Base-by-base conservation (phyloP, 2,797 vertebrate species). In the Oreortyx pictus region DNA sequence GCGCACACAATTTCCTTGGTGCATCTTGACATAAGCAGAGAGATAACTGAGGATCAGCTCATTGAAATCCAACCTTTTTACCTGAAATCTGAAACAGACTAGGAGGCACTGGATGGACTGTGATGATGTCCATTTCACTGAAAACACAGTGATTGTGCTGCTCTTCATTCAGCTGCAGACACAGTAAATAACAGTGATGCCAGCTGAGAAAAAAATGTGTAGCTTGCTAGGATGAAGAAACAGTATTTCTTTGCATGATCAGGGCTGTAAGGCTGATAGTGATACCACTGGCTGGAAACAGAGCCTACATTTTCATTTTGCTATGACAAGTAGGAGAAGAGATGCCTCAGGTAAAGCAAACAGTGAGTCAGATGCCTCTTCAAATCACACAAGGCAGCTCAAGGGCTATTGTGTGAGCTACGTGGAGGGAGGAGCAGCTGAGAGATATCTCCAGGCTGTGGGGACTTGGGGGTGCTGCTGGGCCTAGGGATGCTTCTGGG, bases 321-420 rank as follows among this genome's bases (percentile, higher is more conserved):
- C 47, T 46, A 2, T 56, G 76, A 86, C 71, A 93, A 71, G 71
- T 9, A 86, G 66, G 56, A 92, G 80, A 62, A 81, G 41, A 47
- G 29, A 75, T 66, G 93, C 79, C 90, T 94, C 62, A 72, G 86
- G 84, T 93, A 81, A 85, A 85, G 70, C 81, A 92, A 75, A 84
- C 35, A 91, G 64, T 82, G 89, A 89, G 46, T 89, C 86, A 93
- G 62, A 80, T 60, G 84, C 79, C 67, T 95, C 59, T 93, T 87
- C 82, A 73, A 49, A 93, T 83, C 76, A 78, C 46, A 59, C 37
- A 50, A 76, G 56, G 47, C 66, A 66, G 59, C 81, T 88, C 60
- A 70, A 33, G 68, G 78, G 35, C 49, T 75, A 9, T 44, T 37
- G 54, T 60, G 59, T 9, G 31, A 84, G 64, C 77, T 68, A 19